Evolutionary conservation across 2,888 invertebrate genomes (phyloP).

Genomic region (Trachelus troglodyta): DNA sequence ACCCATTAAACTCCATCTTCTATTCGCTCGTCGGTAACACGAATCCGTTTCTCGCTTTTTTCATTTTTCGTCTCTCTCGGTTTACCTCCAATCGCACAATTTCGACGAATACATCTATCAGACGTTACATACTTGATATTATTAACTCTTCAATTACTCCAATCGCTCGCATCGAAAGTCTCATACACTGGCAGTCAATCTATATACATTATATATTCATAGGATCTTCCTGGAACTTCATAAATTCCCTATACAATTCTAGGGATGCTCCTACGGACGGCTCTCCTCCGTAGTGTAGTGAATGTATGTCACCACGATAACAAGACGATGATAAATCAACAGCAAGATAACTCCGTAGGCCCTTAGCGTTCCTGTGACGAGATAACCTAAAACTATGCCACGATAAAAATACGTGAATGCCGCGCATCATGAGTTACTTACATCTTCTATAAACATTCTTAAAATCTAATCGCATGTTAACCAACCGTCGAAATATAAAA

Average conservation of each 20-base stretch:
- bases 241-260: background rate
- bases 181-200: background rate
- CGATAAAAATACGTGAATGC: conserved; percentile 21
- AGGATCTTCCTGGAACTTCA: background rate
- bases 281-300: background rate
- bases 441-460: background rate
- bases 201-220: background rate
- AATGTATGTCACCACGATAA: conserved; percentile 25
- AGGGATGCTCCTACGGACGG: background rate
- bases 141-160: background rate
- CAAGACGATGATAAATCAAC: conserved; percentile 22
- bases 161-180: background rate
- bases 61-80: background rate
- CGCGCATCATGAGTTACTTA: background rate
- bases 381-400: conserved; percentile 24
- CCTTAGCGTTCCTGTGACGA: conserved; percentile 23
- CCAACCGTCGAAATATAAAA: background rate
- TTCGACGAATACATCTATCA: background rate
- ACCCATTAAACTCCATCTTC: background rate
- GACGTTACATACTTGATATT: background rate
- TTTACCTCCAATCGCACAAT: background rate
- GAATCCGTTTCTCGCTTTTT: background rate
- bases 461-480: background rate
- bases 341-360: conserved; percentile 21
- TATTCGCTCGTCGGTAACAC: background rate